Percentiles rank a stretch among this genome's conserved stretches.
phyloP scores from a whole-genome alignment of 2,888 invertebrate genomes.

The Ariolimax columbianus region DNA sequence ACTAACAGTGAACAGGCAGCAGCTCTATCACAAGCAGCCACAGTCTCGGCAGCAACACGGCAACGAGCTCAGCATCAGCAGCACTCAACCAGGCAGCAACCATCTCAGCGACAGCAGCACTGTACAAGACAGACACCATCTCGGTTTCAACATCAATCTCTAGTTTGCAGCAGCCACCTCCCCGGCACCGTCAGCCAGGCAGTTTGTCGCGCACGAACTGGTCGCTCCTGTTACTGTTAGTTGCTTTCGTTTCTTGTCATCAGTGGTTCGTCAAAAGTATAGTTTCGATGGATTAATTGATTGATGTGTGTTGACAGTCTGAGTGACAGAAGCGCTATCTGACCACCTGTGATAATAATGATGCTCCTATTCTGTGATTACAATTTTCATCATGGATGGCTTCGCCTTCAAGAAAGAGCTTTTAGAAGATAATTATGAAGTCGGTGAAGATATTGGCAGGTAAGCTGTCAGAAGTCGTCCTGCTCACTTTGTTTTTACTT shows the following conservation, averaged over 20 bases:
- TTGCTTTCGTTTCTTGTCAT: background rate
- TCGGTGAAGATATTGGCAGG: constrained; percentile 71
- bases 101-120: too few relatives aligned
- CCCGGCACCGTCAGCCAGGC: too few relatives aligned
- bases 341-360: constrained; percentile 46
- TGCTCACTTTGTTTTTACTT: too few relatives aligned
- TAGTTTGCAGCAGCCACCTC: too few relatives aligned
- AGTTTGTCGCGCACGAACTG: background rate
- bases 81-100: too few relatives aligned
- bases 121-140: too few relatives aligned
- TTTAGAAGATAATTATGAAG: constrained; percentile 67
- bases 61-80: too few relatives aligned
- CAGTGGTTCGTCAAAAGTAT: background rate
- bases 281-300: background rate
- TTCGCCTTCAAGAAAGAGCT: constrained; percentile 67
- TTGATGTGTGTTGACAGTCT: background rate
- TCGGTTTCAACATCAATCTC: too few relatives aligned
- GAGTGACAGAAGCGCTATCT: background rate
- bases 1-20: background rate
- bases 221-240: background rate
- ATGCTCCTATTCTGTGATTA: constrained; percentile 18
- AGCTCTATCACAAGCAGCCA: too few relatives aligned
- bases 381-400: constrained; percentile 52
- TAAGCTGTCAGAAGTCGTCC: too few relatives aligned
- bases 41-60: too few relatives aligned